Conservation (phyloP, 2,888 invertebrate genomes). For the Ferrisia virgata region DNA sequence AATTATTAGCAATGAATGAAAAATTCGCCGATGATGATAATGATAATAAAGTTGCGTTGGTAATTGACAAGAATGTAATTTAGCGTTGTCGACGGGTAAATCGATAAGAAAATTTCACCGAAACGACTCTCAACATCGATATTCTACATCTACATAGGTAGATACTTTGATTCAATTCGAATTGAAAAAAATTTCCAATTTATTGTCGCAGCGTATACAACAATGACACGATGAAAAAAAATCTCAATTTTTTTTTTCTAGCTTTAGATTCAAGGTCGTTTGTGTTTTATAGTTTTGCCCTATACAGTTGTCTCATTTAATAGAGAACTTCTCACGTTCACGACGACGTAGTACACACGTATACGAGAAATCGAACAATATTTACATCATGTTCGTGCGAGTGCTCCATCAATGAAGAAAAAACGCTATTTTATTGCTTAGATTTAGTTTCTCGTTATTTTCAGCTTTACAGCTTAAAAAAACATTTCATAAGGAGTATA, state of each 20-base stretch:
- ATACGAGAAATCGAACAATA: not conserved
- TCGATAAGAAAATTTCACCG: too few relatives aligned
- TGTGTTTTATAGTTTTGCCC: not conserved
- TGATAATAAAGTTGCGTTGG: too few relatives aligned
- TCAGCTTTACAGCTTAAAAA: not conserved
- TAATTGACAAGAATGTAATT: too few relatives aligned
- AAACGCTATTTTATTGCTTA: not conserved
- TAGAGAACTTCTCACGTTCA: not conserved
- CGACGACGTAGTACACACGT: not conserved
- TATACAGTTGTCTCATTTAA: not conserved
- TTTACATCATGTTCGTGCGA: not conserved
- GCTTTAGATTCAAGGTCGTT: too few relatives aligned
- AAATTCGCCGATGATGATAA: too few relatives aligned
- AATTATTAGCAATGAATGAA: too few relatives aligned
- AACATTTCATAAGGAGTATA: not conserved
- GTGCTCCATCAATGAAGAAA: not conserved
- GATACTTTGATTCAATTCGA: not conserved
- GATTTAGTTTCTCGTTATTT: slow-evolving; percentile 4
- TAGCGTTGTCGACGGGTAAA: too few relatives aligned
- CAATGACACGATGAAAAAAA: not conserved
- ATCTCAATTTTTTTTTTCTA: not conserved
- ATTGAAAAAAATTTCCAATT: not conserved
- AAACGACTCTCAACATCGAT: too few relatives aligned
- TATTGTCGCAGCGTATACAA: too few relatives aligned
- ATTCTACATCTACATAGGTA: too few relatives aligned